Evolutionary conservation across 2,113 vertebrate species (phyloP), one percentile per base, ranked within the genome.

Genomic region (Panurus biarmicus): DNA sequence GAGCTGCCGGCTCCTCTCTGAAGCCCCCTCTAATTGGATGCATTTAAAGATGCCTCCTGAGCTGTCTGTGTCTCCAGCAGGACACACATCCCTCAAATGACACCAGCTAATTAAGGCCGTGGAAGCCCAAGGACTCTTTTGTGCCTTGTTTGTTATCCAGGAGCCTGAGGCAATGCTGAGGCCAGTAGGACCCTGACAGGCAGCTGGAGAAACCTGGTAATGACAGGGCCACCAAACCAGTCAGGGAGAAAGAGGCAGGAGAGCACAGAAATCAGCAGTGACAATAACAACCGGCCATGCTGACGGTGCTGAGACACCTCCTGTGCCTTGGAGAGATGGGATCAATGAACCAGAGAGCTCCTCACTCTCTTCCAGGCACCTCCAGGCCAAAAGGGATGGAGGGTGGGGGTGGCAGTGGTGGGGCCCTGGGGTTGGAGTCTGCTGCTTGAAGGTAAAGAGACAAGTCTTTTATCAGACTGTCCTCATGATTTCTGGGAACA

Each of bases 181-280:
- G 94, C 95, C 95, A 83, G 90, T 87, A 95, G 93, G 93, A 97
- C 97, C 96, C 90, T 95, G 97, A 96, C 93, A 95, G 95, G 94
- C 88, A 84, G 95, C 95, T 93, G 93, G 95, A 80, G 88, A 96
- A 95, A 90, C 93, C 93, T 93, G 73, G 92, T 96, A 97, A 97
- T 97, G 95, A 97, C 92, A 92, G 76, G 84, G 94, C 96, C 95
- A 95, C 96, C 97, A 95, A 62, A 47, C 78, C 96, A 73, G 94
- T 75, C 96, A 78, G 92, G 88, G 88, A 78, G 84, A 89, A 94
- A 56, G 93, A 86, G 56, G 71, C 79, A 89, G 81, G 72, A 87
- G 83, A 85, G 67, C 24, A 67, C 17, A 54, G 90, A 73, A 86
- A 94, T 76, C 84, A 86, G 87, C 72, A 38, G 1, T 0, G 38